Base-by-base conservation (phyloP, 1,140 invertebrate genomes). In the Apis florea region DNA sequence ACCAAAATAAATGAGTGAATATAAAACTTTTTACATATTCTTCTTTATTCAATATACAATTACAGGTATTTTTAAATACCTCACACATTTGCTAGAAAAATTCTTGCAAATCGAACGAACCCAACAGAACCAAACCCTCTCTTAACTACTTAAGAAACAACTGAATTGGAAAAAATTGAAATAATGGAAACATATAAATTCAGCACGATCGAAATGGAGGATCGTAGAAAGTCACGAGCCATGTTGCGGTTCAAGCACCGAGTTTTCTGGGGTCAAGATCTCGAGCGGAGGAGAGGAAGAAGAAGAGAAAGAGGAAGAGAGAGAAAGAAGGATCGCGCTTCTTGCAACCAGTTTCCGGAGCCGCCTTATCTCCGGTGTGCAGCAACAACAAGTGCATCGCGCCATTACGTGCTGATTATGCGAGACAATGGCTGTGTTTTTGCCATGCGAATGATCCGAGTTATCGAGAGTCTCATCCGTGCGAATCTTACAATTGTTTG, bases 371-470 rank as follows among this genome's bases (percentile, higher is more conserved):
- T 80, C 61, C 78, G 78, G 70, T 66, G 61, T 70, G 10, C 70
- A 26, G 70, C 54, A 72, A 58, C 59, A 58, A 54, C 78, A 74
- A 80, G 78, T 74, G 61, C 78, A 80, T 26, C 70, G 59, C 51
- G 70, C 53, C 70, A 80, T 80, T 80, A 73, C 70, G 31, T 21
- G 78, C 78, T 74, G 78, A 80, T 80, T 80, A 80, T 80, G 70
- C 78, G 78, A 80, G 78, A 80, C 78, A 80, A 80, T 80, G 51
- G 51, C 51, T 24, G 70, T 40, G 70, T 80, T 74, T 80, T 80
- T 67, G 78, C 70, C 70, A 47, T 12, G 53, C 49, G 47, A 70
- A 78, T 67, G 76, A 80, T 74, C 58, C n/a, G 78, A 68, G 47
- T 53, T 51, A 63, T 15, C 61, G 24, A 31, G 26, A 31, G 61